Evolutionary conservation across 2,113 vertebrate genomes (phyloP), one percentile per base, ranked within the genome.

Genomic region (Eulemur rufifrons): DNA sequence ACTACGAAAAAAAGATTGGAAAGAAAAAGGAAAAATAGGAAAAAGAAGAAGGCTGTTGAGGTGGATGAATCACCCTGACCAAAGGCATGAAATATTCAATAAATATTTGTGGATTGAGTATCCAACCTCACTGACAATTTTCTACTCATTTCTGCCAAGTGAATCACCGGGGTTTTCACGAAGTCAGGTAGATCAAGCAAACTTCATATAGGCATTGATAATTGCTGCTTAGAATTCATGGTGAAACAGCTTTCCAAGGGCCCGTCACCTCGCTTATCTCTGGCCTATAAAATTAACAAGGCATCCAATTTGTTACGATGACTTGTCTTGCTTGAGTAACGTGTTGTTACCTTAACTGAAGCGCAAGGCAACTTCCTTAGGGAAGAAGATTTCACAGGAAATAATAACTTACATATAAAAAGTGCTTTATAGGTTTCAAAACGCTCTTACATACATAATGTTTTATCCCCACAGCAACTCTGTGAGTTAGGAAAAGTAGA

Each of bases 251-350:
- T 39, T 93, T 84, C 74, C 42, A 68, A 77, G 25, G 64, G 8
- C 34, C 39, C 52, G 45, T 63, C 42, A n/a, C 25, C 81, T 92
- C 47, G 54, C 15, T 76, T 81, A 59, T 84, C 80, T 91, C 47
- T 88, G 59, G 54, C 5, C 81, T 86, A 78, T 93, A 64, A 95
- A 83, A 52, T 94, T 93, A 97, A 86, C 64, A 95, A 85, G 27
- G 21, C 56, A 66, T 82, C 89, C 29, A 73, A 63, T 91, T 85
- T 89, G 63, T 82, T 95, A 82, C 71, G 59, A 84, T 77, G 88
- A 81, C 50, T 87, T 64, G 18, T 84, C 27, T 64, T 69, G 61
- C 56, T 82, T 89, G 34, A 91, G 45, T 23, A 71, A 71, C 54
- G 23, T 54, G 71, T 78, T 81, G 77, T 92, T 86, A 86, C 42